Evolutionary conservation across 2,113 vertebrate genomes (phyloP).

Genomic region (Alligator mississippiensis): DNA sequence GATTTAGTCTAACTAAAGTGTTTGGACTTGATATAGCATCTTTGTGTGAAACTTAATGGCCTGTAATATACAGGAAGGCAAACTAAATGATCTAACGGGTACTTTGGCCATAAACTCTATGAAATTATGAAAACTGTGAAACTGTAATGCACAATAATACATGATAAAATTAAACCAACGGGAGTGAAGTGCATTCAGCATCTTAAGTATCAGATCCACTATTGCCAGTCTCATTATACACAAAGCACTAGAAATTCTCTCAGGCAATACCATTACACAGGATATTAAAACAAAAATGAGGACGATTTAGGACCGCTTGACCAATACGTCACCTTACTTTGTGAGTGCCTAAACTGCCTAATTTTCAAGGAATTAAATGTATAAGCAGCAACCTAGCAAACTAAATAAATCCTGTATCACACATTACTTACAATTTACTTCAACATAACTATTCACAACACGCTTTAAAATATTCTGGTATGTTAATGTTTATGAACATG

Average conservation of each 20-base stretch:
- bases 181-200: not conserved
- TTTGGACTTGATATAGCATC: not conserved
- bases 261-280: not conserved
- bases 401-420: conserved; percentile 9
- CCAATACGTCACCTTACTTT: not conserved
- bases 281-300: conserved; percentile 11
- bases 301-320: conserved; percentile 30
- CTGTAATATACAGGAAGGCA: not conserved
- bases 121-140: conserved; percentile 9
- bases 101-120: not conserved
- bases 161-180: not conserved
- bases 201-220: not conserved
- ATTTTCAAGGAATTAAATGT: conserved; percentile 46
- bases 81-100: not conserved
- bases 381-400: conserved; percentile 6
- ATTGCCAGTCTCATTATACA: not conserved
- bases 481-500: too few relatives aligned
- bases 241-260: not conserved
- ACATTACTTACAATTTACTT: conserved; percentile 1
- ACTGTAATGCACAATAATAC: not conserved
- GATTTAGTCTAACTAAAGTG: not conserved
- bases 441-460: conserved; percentile 4
- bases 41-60: not conserved
- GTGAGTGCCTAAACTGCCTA: not conserved
- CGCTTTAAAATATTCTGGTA: too few relatives aligned